phyloP scores from a whole-genome alignment of 2,113 vertebrate species.

The Procavia capensis region DNA sequence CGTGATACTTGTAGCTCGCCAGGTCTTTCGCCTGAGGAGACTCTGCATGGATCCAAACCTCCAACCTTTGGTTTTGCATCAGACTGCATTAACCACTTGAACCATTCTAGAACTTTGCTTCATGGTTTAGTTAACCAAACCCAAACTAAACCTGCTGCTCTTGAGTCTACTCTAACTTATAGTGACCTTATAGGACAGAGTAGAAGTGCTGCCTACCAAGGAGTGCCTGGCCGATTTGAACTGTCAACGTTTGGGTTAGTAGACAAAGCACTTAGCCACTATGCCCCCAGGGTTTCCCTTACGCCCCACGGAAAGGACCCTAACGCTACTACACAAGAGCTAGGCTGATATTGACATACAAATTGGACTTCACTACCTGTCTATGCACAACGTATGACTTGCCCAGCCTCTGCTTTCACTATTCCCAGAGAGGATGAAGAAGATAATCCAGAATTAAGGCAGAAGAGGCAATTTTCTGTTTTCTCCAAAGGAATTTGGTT shows the following conservation, averaged over 20 bases:
- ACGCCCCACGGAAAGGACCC: neutral
- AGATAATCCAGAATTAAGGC: neutral
- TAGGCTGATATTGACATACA: accelerated
- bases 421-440: neutral
- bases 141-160: no score
- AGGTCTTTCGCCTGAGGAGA: neutral
- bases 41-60: neutral
- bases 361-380: neutral
- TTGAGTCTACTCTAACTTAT: no score
- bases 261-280: no score
- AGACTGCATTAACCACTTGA: neutral
- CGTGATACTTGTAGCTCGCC: neutral
- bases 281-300: no score
- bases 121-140: no score
- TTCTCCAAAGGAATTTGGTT: neutral
- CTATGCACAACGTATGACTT: neutral
- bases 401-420: neutral
- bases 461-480: conserved; percentile 15
- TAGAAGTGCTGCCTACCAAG: no score
- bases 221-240: no score
- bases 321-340: neutral
- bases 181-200: no score
- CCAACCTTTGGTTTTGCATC: neutral
- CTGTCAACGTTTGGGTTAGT: no score
- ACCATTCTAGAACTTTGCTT: neutral